phyloP scores from a whole-genome alignment of 1,140 invertebrate species.

The Anagrus nilaparvatae region DNA sequence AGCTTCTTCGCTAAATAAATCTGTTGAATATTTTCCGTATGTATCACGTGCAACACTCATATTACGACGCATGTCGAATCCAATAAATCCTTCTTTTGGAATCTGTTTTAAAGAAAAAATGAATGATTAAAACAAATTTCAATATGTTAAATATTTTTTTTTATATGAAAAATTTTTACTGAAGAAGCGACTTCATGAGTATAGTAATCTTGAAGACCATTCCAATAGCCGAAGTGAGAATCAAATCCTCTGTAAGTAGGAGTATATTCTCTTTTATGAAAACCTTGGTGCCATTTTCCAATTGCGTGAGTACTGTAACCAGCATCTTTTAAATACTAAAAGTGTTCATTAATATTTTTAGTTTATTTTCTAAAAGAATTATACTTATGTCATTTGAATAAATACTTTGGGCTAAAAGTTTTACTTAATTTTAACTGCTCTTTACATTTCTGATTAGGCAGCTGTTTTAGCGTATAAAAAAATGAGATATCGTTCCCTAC shows the following conservation, averaged over 20 bases:
- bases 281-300: conserved; percentile 89
- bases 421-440: too few species aligned
- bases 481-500: too few species aligned
- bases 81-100: conserved; percentile 31
- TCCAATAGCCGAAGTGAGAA: conserved; percentile 74
- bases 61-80: conserved; percentile 61
- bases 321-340: conserved; percentile 52
- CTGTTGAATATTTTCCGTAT: conserved; percentile 62
- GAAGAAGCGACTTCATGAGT: conserved; percentile 52
- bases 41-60: conserved; percentile 48
- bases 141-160: background rate
- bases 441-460: too few species aligned
- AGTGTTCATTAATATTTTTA: background rate
- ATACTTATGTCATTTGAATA: background rate
- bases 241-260: conserved; percentile 77
- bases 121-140: background rate
- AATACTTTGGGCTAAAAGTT: background rate
- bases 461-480: too few species aligned
- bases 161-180: conserved; percentile 33
- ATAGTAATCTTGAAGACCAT: conserved; percentile 76
- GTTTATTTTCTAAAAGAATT: background rate
- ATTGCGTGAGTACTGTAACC: conserved; percentile 77
- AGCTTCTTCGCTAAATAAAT: conserved; percentile 65
- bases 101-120: background rate
- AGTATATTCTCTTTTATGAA: conserved; percentile 57